Conservation (phyloP, 2,888 invertebrate genomes). For the Octonoba sinensis region DNA sequence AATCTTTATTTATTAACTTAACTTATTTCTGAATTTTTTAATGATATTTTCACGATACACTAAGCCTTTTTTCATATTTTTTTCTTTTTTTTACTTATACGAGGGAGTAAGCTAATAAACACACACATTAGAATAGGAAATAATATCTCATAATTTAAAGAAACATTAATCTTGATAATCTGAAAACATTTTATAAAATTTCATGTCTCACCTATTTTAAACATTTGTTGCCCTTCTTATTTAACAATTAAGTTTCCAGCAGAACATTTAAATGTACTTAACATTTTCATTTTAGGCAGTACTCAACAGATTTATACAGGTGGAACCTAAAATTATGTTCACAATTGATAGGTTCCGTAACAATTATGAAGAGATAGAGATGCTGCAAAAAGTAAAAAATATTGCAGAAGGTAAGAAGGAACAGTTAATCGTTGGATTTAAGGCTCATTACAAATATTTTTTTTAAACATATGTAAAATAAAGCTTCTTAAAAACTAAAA, state of each 20-base stretch:
- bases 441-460: too few relatives aligned
- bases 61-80: too few relatives aligned
- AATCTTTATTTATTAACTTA: too few relatives aligned
- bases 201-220: not conserved
- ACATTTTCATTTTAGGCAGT: slow-evolving; percentile 70
- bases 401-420: slow-evolving; percentile 68
- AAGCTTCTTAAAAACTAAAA: too few relatives aligned
- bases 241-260: not conserved
- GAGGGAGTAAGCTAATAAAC: too few relatives aligned
- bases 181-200: not conserved
- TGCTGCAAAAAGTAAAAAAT: slow-evolving; percentile 71
- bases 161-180: not conserved
- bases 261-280: not conserved
- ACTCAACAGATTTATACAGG: slow-evolving; percentile 72
- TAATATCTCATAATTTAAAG: too few relatives aligned
- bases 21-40: too few relatives aligned
- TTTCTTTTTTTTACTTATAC: too few relatives aligned
- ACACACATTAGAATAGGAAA: too few relatives aligned
- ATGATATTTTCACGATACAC: too few relatives aligned
- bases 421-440: too few relatives aligned
- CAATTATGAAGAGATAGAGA: slow-evolving; percentile 74
- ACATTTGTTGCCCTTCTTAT: not conserved
- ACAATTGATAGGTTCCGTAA: slow-evolving; percentile 75
- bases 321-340: slow-evolving; percentile 74
- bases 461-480: too few relatives aligned